Evolutionary conservation across 2,113 vertebrate species (phyloP), one percentile per base, ranked within the genome.

Genomic region (Ictalurus punctatus): DNA sequence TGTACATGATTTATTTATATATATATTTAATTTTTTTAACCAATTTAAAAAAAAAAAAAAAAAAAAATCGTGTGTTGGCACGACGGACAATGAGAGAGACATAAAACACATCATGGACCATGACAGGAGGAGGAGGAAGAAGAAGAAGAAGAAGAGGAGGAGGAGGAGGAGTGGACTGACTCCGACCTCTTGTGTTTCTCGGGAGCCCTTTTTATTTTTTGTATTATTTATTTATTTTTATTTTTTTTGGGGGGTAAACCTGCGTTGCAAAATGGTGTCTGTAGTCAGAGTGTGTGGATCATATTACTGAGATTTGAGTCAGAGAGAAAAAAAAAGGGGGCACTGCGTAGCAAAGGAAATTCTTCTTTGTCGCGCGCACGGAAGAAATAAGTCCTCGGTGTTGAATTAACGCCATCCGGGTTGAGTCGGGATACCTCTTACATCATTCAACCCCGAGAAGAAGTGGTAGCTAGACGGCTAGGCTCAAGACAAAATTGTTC

Each of bases 251-350:
- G 40, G 48, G 6, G 48, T 34, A 85, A 40, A 52, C 73, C 83
- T 89, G 88, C 83, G 81, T 54, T 85, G 88, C 88, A 85, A 89
- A 89, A 89, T 89, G 88, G 88, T 89, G 88, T 88, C 87, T 37
- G 34, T 14, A 44, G 67, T 40, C 12, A 19, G 54, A 65, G 13
- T 34, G 73, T 65, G 88, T 44, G 79, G 78, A 40, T 82, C 65
- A 59, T 56, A 59, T 85, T 89, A 63, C 23, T n/a, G 13, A 79
- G 23, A 71, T 23, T 67, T 34, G 14, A 61, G 19, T 19, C 27
- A 4, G 17, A 23, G 40, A 44, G 4, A 44, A 44, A 6, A 44
- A 44, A 6, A 44, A 44, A 40, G 6, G 74, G 17, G 56, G 85
- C 16, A 80, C 27, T 80, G 78, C 78, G 7, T 30, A 30, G 52